Conservation (phyloP, 2,888 invertebrate genomes). For the Rhorus exstirpatorius region DNA sequence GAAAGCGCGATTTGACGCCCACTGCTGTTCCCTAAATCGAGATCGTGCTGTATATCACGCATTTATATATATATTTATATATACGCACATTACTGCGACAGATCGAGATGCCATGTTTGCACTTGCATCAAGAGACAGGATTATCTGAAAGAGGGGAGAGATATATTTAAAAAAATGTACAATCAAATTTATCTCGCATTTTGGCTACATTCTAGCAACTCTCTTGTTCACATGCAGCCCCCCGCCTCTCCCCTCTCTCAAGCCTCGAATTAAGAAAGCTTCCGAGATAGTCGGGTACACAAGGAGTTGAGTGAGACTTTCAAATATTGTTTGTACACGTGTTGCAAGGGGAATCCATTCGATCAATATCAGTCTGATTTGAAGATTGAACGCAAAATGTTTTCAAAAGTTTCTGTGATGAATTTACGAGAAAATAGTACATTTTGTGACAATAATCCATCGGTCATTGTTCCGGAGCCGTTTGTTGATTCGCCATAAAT, state of each 20-base stretch:
- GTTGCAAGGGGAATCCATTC: neutral
- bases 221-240: neutral
- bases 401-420: neutral
- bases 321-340: conserved; percentile 7
- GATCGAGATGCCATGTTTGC: conserved; percentile 29
- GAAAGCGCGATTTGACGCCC: no score
- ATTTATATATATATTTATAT: conserved; percentile 73
- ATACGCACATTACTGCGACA: conserved; percentile 56
- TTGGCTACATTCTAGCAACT: neutral
- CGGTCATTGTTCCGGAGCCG: no score
- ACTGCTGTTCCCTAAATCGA: no score
- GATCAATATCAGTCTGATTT: neutral
- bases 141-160: conserved; percentile 29
- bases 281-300: conserved; percentile 21
- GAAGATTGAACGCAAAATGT: neutral
- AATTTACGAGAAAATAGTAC: neutral
- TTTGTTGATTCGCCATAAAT: no score
- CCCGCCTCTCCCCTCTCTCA: conserved; percentile 1
- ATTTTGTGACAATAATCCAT: neutral
- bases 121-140: conserved; percentile 33
- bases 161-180: conserved; percentile 49
- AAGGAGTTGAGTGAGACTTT: no score
- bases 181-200: conserved; percentile 38
- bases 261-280: conserved; percentile 4
- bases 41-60: no score